Conservation (phyloP, 2,113 vertebrate genomes). For the Petroica traversi region DNA sequence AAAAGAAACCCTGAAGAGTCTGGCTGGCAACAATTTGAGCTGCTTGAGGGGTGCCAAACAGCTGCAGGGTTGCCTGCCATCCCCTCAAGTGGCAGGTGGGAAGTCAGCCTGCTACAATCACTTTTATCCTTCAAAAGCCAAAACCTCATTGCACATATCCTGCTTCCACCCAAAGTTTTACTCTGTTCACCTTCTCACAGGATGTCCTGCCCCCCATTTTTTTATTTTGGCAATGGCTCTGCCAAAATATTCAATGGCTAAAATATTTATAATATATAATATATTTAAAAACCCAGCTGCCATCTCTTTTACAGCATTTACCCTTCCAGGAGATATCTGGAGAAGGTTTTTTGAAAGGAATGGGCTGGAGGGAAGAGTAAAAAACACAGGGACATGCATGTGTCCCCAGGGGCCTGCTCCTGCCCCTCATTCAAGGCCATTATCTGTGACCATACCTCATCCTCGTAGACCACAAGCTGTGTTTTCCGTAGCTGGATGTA, state of each 20-base stretch:
- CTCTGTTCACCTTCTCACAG: constrained; percentile 1
- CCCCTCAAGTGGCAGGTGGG: constrained; percentile 52
- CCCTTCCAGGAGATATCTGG: background rate
- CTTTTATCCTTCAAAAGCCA: constrained; percentile 16
- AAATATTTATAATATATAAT: constrained; percentile 13
- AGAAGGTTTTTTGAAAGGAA: background rate
- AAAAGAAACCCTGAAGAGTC: background rate
- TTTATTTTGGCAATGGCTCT: background rate
- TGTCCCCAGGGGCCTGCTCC: background rate
- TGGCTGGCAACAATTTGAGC: background rate
- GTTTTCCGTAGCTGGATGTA: constrained; percentile 86
- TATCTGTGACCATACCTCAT: constrained; percentile 79
- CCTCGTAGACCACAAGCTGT: constrained; percentile 85
- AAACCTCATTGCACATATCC: background rate
- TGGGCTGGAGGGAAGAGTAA: background rate
- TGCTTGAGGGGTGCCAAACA: constrained; percentile 44
- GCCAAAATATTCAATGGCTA: constrained; percentile 48
- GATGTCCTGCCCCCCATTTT: background rate
- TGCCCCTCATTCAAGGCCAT: background rate
- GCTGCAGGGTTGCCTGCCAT: constrained; percentile 48
- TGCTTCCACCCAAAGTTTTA: constrained; percentile 1
- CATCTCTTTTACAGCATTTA: background rate
- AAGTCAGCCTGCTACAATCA: background rate
- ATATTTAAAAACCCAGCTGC: constrained; percentile 12
- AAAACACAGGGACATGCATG: background rate